Evolutionary conservation across 2,888 invertebrate species (phyloP), one percentile per base, ranked within the genome.

Genomic region (Scaptodrosophila latifasciaeformis): DNA sequence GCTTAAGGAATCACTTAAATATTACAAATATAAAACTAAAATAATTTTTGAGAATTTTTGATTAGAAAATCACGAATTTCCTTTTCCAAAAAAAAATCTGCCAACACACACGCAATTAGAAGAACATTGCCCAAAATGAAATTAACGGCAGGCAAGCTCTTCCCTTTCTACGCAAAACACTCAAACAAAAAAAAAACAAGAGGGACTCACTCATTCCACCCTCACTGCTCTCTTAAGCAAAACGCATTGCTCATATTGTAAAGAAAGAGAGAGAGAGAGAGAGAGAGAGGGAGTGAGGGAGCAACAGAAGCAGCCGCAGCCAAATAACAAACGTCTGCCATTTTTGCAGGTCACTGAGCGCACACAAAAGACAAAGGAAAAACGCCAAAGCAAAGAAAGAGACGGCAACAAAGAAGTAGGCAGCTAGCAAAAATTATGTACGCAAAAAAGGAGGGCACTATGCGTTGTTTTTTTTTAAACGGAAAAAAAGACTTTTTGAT

Each of bases 331-430:
- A 65, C 72, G 84, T 82, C 84, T 84, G 83, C 81, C 75, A 68
- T 76, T 83, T 84, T 82, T 70, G 82, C 84, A 82, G 83, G 83
- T 84, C 83, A 83, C 79, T 83, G 84, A 69, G 82, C 82, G 71
- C 71, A 74, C 65, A 80, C 82, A 77, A 77, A 76, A 70, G 81
- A 70, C 82, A 81, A 72, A 72, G 47, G 46, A 29, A 15, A n/a
- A 13, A 15, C 47, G 55, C 50, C 49, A 48, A 35, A 46, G 34
- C 12, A 18, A n/a, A 13, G 13, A 34, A 31, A 21, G 34, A n/a
- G 17, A 17, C 9, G 17, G 15, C 21, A 42, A 21, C 15, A 9
- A 9, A 13, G 45, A 10, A 30, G 31, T 55, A 70, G 67, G 80
- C 74, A 77, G 72, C 72, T 77, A 74, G 77, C 80, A 72, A 66